phyloP scores from a whole-genome alignment of 2,888 invertebrate genomes.

The Altica lythri region DNA sequence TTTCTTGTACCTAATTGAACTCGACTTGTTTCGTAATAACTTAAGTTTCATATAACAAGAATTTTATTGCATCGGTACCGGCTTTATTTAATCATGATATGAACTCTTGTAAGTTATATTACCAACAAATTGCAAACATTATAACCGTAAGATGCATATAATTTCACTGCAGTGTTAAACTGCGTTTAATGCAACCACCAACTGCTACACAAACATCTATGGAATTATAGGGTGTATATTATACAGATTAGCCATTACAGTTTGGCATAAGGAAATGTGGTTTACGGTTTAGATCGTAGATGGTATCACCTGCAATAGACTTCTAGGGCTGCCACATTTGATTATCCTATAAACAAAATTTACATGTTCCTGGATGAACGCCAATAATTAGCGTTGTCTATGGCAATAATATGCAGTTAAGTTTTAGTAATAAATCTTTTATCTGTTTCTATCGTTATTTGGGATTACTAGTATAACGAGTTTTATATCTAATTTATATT shows the following conservation, averaged over 20 bases:
- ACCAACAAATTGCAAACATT: slow-evolving; percentile 7
- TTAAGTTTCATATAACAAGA: too few species aligned
- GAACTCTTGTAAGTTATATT: too few species aligned
- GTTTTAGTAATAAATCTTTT: too few species aligned
- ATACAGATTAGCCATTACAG: slow-evolving; percentile 22
- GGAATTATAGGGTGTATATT: slow-evolving; percentile 21
- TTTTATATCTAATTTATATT: too few species aligned
- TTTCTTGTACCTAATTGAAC: too few species aligned
- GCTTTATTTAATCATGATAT: too few species aligned
- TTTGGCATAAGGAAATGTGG: slow-evolving; percentile 23
- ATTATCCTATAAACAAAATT: slow-evolving; percentile 24
- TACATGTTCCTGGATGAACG: slow-evolving; percentile 17
- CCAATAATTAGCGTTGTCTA: too few species aligned
- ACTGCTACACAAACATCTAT: slow-evolving; percentile 21
- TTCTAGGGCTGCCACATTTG: slow-evolving; percentile 7
- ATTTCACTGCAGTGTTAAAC: slow-evolving; percentile 13
- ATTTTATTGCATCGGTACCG: too few species aligned
- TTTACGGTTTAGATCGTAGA: slow-evolving; percentile 20
- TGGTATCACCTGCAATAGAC: slow-evolving; percentile 17
- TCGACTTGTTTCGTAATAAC: too few species aligned
- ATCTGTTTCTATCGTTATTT: too few species aligned
- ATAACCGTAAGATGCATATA: slow-evolving; percentile 6
- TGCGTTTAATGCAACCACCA: slow-evolving; percentile 16
- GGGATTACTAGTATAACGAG: too few species aligned
- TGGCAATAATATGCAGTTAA: too few species aligned